Base-by-base conservation (phyloP, 2,888 invertebrate species). In the Scelioninae gen. 2 region DNA sequence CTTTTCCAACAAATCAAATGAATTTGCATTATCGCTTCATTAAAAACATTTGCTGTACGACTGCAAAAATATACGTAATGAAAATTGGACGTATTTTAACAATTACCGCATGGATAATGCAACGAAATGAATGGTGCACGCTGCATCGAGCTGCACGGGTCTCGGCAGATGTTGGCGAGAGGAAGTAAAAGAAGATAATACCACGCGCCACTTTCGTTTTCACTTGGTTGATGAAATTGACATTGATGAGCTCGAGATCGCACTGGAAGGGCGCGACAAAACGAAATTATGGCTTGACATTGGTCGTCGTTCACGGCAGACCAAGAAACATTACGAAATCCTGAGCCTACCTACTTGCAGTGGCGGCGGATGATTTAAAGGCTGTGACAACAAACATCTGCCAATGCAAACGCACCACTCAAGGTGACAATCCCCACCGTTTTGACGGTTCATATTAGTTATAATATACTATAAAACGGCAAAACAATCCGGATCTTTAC, bases 381-480 rank as follows among this genome's bases (percentile, higher is more conserved):
- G 81, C 82, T 80, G 80, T 82, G 81, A 81, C 81, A 81, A 81
- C 78, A 57, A 81, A 83, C 84, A 84, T 85, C 84, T 85, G 83
- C 85, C 86, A 86, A 86, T 86, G 85, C 85, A 86, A 83, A 82
- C 85, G 83, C 82, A 81, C 82, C 83, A 81, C 78, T 83, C 86
- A 86, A 86, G 86, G 86, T 83, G 78, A 81, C 78, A 74, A 64
- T 74, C 78, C 77, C 78, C 76, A 76, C 74, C 65, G 55, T 37
- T 11, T 75, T 70, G 73, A 71, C 70, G 55, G 57, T 58, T 75
- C 82, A 81, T 84, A 82, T 84, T 85, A 85, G 85, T 85, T 85
- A 86, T 85, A 85, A 85, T 85, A 85, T 84, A 84, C 83, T 86
- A 86, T 85, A 86, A 86, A 86, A 85, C 84, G 84, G 84, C 83